Evolutionary conservation across 2,797 vertebrate genomes (phyloP).

Genomic region (Clarias pachynema): DNA sequence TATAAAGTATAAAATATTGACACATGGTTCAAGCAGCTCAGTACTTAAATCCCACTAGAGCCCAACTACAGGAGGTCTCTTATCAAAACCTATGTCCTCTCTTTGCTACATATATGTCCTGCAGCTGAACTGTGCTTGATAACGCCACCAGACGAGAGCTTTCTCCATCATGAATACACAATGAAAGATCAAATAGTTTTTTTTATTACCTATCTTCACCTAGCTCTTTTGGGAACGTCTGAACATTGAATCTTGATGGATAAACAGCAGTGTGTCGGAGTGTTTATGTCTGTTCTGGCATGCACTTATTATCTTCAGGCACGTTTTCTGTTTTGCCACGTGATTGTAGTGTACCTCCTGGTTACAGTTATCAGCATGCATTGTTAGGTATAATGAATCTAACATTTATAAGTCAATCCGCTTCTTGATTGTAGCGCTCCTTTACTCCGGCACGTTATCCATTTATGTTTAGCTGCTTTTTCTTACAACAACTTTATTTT

Average conservation of each 20-base stretch:
- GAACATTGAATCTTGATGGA: neutral
- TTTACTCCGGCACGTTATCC: neutral
- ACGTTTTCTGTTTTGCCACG: neutral
- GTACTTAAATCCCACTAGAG: neutral
- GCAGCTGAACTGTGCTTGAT: neutral
- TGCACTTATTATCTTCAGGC: constrained; percentile 18
- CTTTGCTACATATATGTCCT: neutral
- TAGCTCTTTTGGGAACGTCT: neutral
- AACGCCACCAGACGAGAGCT: neutral
- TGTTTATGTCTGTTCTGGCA: neutral
- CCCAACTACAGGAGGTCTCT: neutral
- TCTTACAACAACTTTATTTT: neutral
- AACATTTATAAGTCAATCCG: neutral
- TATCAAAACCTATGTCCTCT: neutral
- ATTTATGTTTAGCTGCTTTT: neutral
- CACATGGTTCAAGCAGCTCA: neutral
- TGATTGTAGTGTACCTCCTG: neutral
- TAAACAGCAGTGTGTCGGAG: neutral
- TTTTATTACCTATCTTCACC: neutral
- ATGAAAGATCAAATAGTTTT: neutral
- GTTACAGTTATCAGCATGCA: neutral
- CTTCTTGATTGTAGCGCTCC: neutral
- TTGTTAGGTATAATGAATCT: neutral
- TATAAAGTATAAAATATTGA: neutral
- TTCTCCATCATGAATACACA: neutral